A percentile compares a stretch with the other conserved stretches of the same genome.
These are phyloP conservation scores for Trogon surrucura DNA, from an alignment of 2,113 vertebrate genomes.

Conservation along the genomic window DNA sequence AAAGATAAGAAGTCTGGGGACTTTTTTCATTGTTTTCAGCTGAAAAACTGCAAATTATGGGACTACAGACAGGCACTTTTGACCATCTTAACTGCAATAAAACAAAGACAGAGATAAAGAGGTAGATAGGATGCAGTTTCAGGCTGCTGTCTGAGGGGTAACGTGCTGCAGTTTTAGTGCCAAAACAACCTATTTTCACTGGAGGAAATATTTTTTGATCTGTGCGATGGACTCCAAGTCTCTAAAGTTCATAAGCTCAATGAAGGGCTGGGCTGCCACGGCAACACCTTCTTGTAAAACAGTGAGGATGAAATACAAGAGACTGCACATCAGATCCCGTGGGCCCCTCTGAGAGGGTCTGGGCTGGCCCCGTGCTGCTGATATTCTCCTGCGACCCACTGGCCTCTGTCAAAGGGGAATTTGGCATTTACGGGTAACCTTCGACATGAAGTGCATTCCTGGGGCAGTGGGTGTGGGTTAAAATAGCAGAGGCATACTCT, in stretches of 20 bases:
- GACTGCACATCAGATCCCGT: fast-evolving
- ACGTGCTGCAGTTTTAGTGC: neutral
- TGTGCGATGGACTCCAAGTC: neutral
- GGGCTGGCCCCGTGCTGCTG: neutral
- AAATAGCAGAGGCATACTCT: neutral
- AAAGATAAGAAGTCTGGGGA: neutral
- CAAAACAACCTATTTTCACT: neutral
- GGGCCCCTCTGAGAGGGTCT: neutral
- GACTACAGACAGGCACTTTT: neutral
- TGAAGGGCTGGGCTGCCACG: fast-evolving
- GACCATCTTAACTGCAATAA: neutral
- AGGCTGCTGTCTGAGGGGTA: neutral
- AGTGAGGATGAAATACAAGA: neutral
- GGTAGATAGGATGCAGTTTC: neutral
- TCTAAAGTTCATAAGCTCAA: neutral
- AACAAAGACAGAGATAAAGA: neutral
- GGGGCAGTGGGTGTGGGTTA: neutral
- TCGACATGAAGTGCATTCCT: neutral
- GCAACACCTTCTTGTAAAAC: neutral
- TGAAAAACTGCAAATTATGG: neutral
- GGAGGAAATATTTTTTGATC: neutral
- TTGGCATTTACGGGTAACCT: neutral
- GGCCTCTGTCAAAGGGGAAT: neutral
- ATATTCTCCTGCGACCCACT: neutral
- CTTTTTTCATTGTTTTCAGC: fast-evolving